Evolutionary conservation across 2,113 vertebrate genomes (phyloP), one percentile per base, ranked within the genome.

Genomic region (Centrocercus urophasianus): DNA sequence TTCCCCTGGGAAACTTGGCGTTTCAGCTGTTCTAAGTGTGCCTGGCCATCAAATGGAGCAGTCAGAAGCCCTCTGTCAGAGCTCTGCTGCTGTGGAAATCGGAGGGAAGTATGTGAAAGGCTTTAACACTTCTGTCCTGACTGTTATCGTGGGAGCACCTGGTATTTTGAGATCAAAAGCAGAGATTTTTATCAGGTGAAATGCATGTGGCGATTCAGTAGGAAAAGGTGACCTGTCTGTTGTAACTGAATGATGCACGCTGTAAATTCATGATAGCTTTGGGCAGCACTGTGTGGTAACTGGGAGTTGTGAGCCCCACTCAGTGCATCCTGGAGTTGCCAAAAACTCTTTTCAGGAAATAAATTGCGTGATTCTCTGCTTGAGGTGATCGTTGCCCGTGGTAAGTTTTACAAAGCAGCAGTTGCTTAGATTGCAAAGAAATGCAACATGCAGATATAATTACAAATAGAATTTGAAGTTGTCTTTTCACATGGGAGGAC

Each of bases 41-140:
- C 83, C 91, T 90, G 97, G 97, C 97, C 91, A 77, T 97, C 97
- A 96, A 96, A 97, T 79, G 95, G 96, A 98, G 95, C 97, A 97
- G 96, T 97, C 95, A 96, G 96, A 74, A 97, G 96, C 94, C 95
- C 96, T 95, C 95, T 97, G 96, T 97, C 97, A 96, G 75, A 85
- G 92, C 91, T 73, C 71, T 4, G 93, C 95, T 96, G 97, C 96
- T 96, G 94, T 89, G 97, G 96, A 95, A 96, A 97, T 96, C 89
- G 93, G 93, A 90, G 85, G 83, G 88, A 95, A 92, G 79, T n/a
- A 88, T 83, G 93, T 36, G 93, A 90, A 82, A 94, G 77, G 87
- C 82, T 96, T 95, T 94, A 61, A 75, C 86, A 83, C 95, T 96
- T 96, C 93, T 95, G 95, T 96, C 94, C 89, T 97, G 92, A 94